phyloP scores from a whole-genome alignment of 2,113 vertebrate genomes.

The Eubucco bourcierii region DNA sequence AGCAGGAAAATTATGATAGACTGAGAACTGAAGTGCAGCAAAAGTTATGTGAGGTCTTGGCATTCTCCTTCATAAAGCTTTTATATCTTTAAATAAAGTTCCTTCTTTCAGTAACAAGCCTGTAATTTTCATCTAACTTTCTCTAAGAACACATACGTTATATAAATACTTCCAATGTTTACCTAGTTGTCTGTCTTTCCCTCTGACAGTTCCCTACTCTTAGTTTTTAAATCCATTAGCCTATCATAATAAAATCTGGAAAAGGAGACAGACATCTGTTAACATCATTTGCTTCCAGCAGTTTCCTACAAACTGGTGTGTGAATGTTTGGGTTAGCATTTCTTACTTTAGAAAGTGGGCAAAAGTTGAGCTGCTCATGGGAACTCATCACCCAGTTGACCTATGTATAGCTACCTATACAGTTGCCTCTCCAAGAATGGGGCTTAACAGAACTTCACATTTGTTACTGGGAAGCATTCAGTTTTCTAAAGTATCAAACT shows the following conservation, averaged over 20 bases:
- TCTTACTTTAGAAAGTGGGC: not conserved
- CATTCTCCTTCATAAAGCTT: not conserved
- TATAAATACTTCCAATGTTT: not conserved
- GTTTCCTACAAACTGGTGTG: not conserved
- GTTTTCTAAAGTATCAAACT: not conserved
- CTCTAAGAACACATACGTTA: not conserved
- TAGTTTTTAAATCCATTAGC: not conserved
- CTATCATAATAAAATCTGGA: not conserved
- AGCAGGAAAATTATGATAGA: not conserved
- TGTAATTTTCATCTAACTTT: not conserved
- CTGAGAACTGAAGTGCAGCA: not conserved
- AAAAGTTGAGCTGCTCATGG: not conserved
- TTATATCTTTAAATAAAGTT: not conserved
- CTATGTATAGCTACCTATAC: not conserved
- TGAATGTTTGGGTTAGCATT: not conserved
- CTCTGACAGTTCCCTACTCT: not conserved
- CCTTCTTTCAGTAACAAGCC: not conserved
- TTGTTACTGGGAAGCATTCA: accelerated
- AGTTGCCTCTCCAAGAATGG: not conserved
- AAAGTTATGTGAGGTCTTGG: not conserved
- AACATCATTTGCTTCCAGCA: not conserved
- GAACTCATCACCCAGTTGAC: not conserved
- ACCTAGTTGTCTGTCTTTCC: not conserved
- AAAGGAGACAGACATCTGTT: not conserved
- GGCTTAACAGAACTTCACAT: not conserved